These are phyloP conservation scores for Drosophila peninsularis DNA, from an alignment of 2,888 invertebrate species.

Conservation along the genomic window DNA sequence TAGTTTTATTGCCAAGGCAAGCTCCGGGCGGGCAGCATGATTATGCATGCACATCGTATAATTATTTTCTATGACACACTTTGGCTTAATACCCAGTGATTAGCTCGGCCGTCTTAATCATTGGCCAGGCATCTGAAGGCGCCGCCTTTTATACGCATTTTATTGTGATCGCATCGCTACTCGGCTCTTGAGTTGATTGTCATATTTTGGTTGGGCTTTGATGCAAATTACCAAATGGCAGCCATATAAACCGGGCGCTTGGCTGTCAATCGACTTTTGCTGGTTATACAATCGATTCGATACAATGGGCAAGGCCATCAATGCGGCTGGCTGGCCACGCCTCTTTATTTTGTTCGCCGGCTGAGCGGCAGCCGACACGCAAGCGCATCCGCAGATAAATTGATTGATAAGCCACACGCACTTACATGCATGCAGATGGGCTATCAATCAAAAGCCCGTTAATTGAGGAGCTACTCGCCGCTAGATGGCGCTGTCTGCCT, in stretches of 20 bases:
- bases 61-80: slow-evolving; percentile 51
- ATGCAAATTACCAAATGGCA: slow-evolving; percentile 39
- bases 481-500: slow-evolving; percentile 25
- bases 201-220: slow-evolving; percentile 5
- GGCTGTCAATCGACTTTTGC: slow-evolving; percentile 7
- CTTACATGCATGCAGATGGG: slow-evolving; percentile 1
- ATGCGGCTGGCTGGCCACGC: slow-evolving; percentile 16
- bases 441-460: slow-evolving; percentile 55
- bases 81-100: slow-evolving; percentile 44
- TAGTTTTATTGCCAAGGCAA: not conserved
- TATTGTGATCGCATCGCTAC: not conserved
- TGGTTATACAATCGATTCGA: slow-evolving; percentile 43
- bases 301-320: slow-evolving; percentile 40
- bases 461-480: slow-evolving; percentile 29
- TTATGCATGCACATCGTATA: slow-evolving; percentile 33
- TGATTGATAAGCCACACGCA: slow-evolving; percentile 46
- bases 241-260: slow-evolving; percentile 9
- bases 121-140: slow-evolving; percentile 18
- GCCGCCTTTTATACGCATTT: slow-evolving; percentile 26
- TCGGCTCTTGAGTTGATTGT: slow-evolving; percentile 15
- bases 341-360: slow-evolving; percentile 9
- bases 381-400: slow-evolving; percentile 45
- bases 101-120: slow-evolving; percentile 34
- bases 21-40: slow-evolving; percentile 4
- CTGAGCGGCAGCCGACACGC: slow-evolving; percentile 12